These are phyloP conservation scores for Aegypius monachus DNA, from an alignment of 2,113 vertebrate species.

Conservation along the genomic window DNA sequence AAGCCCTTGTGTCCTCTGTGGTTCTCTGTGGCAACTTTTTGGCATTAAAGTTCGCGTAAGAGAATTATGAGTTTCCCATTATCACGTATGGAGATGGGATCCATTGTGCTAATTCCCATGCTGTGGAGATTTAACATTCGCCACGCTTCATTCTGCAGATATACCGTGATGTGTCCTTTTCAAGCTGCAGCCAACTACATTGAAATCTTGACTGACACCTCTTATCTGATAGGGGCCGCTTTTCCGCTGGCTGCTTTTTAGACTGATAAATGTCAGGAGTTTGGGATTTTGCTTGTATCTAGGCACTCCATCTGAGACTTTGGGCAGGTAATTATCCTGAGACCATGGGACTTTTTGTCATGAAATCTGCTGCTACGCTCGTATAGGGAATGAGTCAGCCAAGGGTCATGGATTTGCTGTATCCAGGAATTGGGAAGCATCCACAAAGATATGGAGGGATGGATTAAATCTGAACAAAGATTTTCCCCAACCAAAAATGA, in stretches of 20 bases:
- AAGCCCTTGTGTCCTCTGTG: background rate
- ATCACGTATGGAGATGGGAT: conserved; percentile 54
- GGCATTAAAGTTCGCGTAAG: conserved; percentile 39
- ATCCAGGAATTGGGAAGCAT: background rate
- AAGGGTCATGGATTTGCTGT: conserved; percentile 12
- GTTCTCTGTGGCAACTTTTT: conserved; percentile 43
- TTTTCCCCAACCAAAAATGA: background rate
- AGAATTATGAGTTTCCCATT: conserved; percentile 43
- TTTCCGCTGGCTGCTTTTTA: conserved; percentile 48
- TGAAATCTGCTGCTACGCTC: conserved; percentile 28
- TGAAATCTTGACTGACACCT: conserved; percentile 70
- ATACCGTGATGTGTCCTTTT: conserved; percentile 62
- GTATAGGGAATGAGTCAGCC: background rate
- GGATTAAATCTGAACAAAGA: background rate
- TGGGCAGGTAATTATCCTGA: conserved; percentile 64
- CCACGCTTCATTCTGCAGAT: conserved; percentile 33
- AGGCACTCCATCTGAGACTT: conserved; percentile 47
- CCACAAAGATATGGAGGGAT: background rate
- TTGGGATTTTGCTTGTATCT: conserved; percentile 63
- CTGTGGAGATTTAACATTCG: conserved; percentile 49
- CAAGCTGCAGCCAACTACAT: background rate
- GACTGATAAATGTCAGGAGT: conserved; percentile 71
- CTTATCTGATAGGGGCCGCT: conserved; percentile 61
- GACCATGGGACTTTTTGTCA: conserved; percentile 39
- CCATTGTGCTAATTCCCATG: conserved; percentile 48